Evolutionary conservation across 2,113 vertebrate species (phyloP), one percentile per base, ranked within the genome.

Genomic region (Neodon shergylaensis): DNA sequence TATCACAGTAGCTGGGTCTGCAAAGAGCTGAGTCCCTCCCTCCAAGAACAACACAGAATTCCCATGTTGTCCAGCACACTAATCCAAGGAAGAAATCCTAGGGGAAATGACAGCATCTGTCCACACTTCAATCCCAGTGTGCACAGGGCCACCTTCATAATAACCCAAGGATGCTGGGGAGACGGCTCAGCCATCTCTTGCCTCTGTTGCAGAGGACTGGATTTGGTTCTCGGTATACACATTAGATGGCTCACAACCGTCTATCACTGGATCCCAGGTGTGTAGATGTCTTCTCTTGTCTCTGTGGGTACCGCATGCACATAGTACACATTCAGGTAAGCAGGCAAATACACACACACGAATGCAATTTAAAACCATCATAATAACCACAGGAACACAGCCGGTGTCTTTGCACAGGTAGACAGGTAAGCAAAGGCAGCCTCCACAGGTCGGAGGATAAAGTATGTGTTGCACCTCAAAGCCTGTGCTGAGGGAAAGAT

Each of bases 81-180:
- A 3, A 28, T 17, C 11, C 63, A 0, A 0, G 17, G 24, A 0
- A 0, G 12, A 0, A 0, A n/a, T n/a, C 13, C 26, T 26, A 0
- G 16, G n/a, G 63, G 42, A 49, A 7, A 7, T 0, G 31, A 17
- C 36, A 42, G 2, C 8, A 0, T 8, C 3, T 6, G 1, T 33
- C 28, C 5, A 11, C 39, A 33, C 39, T 1, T 0, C 14, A 1
- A 4, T 19, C 3, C 19, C 1, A 0, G 4, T 0, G 14, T 1
- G 8, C 74, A 8, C 0, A 44, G 16, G 16, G 36, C 76, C 1
- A 0, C 4, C 0, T 7, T 9, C n/a, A 0, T 1, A 2, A 4
- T 0, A 19, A n/a, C 31, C 36, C 0, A 21, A 22, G 0, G 21
- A 19, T 0, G 19, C 2, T 33, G 1, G 61, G 44, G 61, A 85